These are phyloP conservation scores for Agriopis marginaria DNA, from an alignment of 2,888 invertebrate genomes.

Conservation along the genomic window DNA sequence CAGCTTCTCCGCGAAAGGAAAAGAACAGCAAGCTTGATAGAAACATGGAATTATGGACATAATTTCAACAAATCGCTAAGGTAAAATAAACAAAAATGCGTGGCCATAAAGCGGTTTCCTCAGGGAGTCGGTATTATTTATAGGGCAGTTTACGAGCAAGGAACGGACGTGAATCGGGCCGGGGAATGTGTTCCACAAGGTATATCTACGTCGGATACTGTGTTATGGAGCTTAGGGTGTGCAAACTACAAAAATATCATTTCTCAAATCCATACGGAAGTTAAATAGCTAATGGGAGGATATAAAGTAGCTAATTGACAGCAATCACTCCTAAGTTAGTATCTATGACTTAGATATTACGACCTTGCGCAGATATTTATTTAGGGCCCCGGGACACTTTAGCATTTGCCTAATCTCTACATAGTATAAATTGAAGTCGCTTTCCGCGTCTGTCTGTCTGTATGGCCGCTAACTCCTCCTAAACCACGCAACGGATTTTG, in stretches of 20 bases:
- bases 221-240: slow-evolving; percentile 10
- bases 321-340: too few relatives aligned
- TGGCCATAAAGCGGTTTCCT: slow-evolving; percentile 52
- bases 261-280: not conserved
- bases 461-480: too few relatives aligned
- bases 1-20: not conserved
- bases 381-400: too few relatives aligned
- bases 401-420: too few relatives aligned
- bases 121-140: slow-evolving; percentile 53
- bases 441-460: too few relatives aligned
- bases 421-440: too few relatives aligned
- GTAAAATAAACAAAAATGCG: slow-evolving; percentile 39
- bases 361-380: too few relatives aligned
- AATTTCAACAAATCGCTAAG: not conserved
- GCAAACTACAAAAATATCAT: slow-evolving; percentile 1
- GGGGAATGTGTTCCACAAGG: slow-evolving; percentile 29
- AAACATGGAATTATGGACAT: slow-evolving; percentile 18
- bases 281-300: too few relatives aligned
- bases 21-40: not conserved
- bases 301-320: too few relatives aligned
- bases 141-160: slow-evolving; percentile 55
- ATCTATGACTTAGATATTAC: too few relatives aligned
- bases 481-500: too few relatives aligned
- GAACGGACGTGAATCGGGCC: slow-evolving; percentile 37
- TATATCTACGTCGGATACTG: not conserved